Conservation (phyloP, 2,888 invertebrate genomes). For the Callyntrura guangdongensis region DNA sequence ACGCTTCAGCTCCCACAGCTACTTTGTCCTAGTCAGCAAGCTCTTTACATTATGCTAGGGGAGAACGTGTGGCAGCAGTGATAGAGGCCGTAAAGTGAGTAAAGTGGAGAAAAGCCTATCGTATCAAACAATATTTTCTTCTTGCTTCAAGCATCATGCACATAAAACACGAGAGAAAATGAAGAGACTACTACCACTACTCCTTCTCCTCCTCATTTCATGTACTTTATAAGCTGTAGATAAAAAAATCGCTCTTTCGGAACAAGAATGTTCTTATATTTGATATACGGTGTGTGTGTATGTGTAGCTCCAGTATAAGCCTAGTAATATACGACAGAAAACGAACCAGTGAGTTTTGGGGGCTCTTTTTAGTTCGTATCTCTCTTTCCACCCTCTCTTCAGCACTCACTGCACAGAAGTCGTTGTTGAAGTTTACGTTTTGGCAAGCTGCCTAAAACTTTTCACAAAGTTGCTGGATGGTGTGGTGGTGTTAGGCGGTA, state of each 20-base stretch:
- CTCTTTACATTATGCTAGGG: constrained; percentile 73
- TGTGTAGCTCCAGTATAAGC: background rate
- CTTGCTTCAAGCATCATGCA: constrained; percentile 63
- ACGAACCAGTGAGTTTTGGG: background rate
- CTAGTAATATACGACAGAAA: background rate
- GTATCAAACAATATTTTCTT: constrained; percentile 74
- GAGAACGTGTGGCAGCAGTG: constrained; percentile 67
- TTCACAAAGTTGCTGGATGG: constrained; percentile 60
- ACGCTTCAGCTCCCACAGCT: constrained; percentile 67
- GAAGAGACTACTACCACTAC: constrained; percentile 61
- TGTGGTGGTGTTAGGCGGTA: constrained; percentile 3
- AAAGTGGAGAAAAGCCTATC: constrained; percentile 79
- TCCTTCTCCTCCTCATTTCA: constrained; percentile 65
- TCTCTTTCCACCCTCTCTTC: constrained; percentile 67
- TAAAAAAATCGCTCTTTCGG: constrained; percentile 47
- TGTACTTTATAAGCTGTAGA: constrained; percentile 67
- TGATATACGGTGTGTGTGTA: background rate
- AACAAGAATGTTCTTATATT: constrained; percentile 11
- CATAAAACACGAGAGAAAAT: constrained; percentile 72
- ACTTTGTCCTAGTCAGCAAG: constrained; percentile 79
- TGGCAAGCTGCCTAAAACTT: constrained; percentile 82
- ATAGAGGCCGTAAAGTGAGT: constrained; percentile 68
- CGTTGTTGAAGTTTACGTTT: constrained; percentile 76
- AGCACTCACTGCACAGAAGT: constrained; percentile 66
- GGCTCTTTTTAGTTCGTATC: constrained; percentile 22